Evolutionary conservation across 2,113 vertebrate genomes (phyloP).

Genomic region (Cariama cristata): DNA sequence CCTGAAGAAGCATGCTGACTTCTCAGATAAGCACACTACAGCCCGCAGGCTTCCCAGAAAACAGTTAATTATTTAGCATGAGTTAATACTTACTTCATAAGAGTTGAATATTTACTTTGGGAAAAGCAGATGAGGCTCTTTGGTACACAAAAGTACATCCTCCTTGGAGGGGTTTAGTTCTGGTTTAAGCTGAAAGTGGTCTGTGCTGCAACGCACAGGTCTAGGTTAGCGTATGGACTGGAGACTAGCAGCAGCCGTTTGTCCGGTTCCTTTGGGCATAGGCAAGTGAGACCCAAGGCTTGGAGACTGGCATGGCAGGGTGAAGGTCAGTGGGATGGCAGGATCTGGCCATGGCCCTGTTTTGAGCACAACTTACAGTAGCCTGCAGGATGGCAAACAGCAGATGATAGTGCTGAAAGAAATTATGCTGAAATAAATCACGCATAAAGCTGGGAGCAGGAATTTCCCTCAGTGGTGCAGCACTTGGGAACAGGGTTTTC

Average conservation of each 20-base stretch:
- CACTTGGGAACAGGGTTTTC: not conserved
- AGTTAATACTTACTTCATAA: not conserved
- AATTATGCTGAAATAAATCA: not conserved
- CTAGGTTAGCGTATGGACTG: not conserved
- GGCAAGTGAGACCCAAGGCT: not conserved
- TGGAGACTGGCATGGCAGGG: not conserved
- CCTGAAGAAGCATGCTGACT: not conserved
- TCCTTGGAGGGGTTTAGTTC: not conserved
- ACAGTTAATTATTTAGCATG: not conserved
- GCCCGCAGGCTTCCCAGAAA: not conserved
- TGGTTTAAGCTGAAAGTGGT: not conserved
- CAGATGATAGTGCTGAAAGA: not conserved
- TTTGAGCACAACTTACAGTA: not conserved
- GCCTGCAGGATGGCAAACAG: not conserved
- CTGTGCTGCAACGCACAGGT: not conserved
- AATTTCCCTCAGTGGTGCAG: accelerated
- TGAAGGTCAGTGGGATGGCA: not conserved
- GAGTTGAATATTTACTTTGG: not conserved
- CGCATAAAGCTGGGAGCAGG: accelerated
- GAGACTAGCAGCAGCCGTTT: not conserved
- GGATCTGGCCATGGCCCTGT: not conserved
- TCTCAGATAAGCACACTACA: not conserved
- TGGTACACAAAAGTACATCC: not conserved
- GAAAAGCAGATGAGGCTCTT: not conserved
- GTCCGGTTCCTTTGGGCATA: no score